phyloP scores from a whole-genome alignment of 2,888 invertebrate species.

The Xylocampa areola region DNA sequence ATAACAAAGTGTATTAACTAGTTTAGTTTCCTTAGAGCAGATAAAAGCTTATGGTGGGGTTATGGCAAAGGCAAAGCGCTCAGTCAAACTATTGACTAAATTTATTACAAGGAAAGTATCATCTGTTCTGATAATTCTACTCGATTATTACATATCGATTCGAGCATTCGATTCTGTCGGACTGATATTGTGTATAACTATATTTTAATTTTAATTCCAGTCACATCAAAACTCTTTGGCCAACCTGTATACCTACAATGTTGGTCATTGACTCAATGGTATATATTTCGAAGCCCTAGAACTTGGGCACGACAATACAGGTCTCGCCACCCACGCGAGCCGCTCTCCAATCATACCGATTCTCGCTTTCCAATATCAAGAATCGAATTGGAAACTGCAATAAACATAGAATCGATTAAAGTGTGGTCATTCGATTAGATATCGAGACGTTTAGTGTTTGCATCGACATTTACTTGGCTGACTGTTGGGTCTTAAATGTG shows the following conservation, averaged over 20 bases:
- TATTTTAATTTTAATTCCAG: too few species aligned
- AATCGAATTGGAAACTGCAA: slow-evolving; percentile 67
- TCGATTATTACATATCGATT: too few species aligned
- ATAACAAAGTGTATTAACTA: slow-evolving; percentile 12
- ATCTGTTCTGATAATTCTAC: too few species aligned
- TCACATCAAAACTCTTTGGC: slow-evolving; percentile 11
- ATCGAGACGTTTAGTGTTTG: slow-evolving; percentile 57
- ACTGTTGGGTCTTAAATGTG: slow-evolving; percentile 11
- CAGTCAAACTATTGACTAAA: too few species aligned
- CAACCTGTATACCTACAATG: slow-evolving; percentile 2
- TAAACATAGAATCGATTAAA: slow-evolving; percentile 70
- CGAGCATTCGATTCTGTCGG: too few species aligned
- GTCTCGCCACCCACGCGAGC: slow-evolving; percentile 68
- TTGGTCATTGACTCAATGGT: slow-evolving; percentile 37
- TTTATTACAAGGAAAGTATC: too few species aligned
- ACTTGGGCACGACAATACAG: slow-evolving; percentile 64
- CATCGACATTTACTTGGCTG: slow-evolving; percentile 36
- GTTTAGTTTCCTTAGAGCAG: background rate
- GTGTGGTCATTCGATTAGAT: slow-evolving; percentile 66
- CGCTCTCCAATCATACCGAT: slow-evolving; percentile 68
- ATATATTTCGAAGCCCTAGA: slow-evolving; percentile 60
- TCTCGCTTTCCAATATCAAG: slow-evolving; percentile 74
- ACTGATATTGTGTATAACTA: too few species aligned
- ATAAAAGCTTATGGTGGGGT: too few species aligned
- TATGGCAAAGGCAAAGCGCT: too few species aligned